Evolutionary conservation across 2,888 invertebrate genomes (phyloP), one percentile per base, ranked within the genome.

Genomic region (Coleophora deauratella): DNA sequence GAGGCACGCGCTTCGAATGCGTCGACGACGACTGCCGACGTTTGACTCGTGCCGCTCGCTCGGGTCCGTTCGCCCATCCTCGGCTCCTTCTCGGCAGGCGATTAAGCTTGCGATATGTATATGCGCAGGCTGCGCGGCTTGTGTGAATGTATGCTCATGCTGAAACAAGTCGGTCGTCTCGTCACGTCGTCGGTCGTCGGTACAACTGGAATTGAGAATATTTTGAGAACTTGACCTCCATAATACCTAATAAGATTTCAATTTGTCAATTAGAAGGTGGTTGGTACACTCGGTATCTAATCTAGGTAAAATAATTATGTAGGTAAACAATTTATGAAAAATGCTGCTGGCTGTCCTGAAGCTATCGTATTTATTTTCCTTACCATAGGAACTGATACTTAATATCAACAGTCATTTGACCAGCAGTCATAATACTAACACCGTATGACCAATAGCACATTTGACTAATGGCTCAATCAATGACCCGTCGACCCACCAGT

Each of bases 1-100:
- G 90, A 87, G 90, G 91, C 91, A 91, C 91, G 91, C 91, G 91
- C 89, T 89, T 82, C 86, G 86, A 88, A 88, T 88, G 84, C 6
- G 21, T 6, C 21, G 21, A 21, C 21, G 21, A 21, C 21, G 21
- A 21, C 78, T 74, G 86, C 86, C 64, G 68, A 69, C 76, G 78
- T 80, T 81, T 84, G 81, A 64, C 74, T 78, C 64, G 68, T 53
- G 59, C 71, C 76, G 71, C 68, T 61, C 59, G 61, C 61, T 78
- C 82, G 80, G 65, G 67, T 56, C 57, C 65, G 47, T 55, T 82
- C 85, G 84, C 78, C 57, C 53, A 58, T 70, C 62, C 59, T 75
- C 84, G 79, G 74, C 73, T 69, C 66, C 71, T 70, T 68, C 57
- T 21, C 3, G 21, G 6, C 21, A 21, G 21, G 21, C 21, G 21